Conservation (phyloP, 2,888 invertebrate genomes). For the Myathropa florea region DNA sequence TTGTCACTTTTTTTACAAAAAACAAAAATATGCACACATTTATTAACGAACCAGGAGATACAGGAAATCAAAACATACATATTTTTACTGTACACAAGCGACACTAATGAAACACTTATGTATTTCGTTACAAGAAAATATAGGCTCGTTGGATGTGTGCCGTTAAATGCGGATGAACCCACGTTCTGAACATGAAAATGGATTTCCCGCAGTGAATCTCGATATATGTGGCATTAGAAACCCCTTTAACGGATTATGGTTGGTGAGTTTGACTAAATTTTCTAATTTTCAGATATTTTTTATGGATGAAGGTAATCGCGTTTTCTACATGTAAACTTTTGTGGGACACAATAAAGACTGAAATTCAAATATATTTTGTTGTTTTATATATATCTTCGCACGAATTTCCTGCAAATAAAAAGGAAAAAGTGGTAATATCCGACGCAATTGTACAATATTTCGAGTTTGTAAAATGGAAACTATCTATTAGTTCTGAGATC, state of each 20-base stretch:
- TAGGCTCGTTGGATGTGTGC: conserved; percentile 16
- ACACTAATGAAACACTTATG: conserved; percentile 59
- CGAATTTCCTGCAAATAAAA: no score
- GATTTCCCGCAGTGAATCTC: background rate
- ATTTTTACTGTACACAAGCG: conserved; percentile 6
- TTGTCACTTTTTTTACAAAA: conserved; percentile 23
- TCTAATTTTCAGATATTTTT: background rate
- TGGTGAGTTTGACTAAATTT: background rate
- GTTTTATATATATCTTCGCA: background rate
- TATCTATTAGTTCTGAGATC: no score
- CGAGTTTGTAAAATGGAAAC: no score
- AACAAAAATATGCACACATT: conserved; percentile 40
- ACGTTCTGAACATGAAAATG: background rate
- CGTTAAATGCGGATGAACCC: background rate
- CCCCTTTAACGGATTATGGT: background rate
- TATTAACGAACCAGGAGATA: conserved; percentile 41
- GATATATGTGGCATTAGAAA: background rate
- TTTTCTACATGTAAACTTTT: background rate
- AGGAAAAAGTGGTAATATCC: no score
- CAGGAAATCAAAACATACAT: conserved; percentile 62
- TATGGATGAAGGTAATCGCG: background rate
- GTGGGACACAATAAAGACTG: background rate
- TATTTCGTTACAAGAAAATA: conserved; percentile 54
- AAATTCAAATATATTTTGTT: background rate
- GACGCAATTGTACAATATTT: no score